A percentile compares a stretch with the other conserved stretches of the same genome.
phyloP scores from a whole-genome alignment of 2,113 vertebrate genomes.

The Cyanistes caeruleus region DNA sequence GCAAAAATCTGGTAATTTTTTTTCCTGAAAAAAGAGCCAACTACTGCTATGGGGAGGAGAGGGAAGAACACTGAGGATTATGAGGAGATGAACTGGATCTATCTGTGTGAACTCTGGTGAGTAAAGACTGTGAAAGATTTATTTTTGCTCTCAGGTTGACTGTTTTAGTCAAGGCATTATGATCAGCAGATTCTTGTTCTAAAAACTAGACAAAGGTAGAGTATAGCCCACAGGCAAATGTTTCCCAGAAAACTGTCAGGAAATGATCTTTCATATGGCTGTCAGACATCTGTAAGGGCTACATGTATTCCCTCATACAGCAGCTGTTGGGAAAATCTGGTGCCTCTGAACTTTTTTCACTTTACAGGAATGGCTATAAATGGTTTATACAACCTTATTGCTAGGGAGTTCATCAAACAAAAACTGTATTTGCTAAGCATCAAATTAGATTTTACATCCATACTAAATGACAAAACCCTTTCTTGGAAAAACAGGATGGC shows the following conservation, averaged over 20 bases:
- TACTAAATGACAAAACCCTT: not conserved
- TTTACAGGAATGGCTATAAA: not conserved
- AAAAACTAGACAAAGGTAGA: not conserved
- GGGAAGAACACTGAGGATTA: not conserved
- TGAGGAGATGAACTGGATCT: not conserved
- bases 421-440: not conserved
- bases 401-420: not conserved
- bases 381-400: not conserved
- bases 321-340: not conserved
- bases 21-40: not conserved
- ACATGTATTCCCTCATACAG: not conserved
- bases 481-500: not conserved
- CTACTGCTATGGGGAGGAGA: not conserved
- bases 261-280: not conserved
- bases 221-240: not conserved
- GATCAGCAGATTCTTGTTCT: not conserved
- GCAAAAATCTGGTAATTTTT: not conserved
- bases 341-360: not conserved
- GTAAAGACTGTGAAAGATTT: not conserved
- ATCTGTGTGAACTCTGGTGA: not conserved
- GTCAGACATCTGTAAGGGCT: not conserved
- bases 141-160: not conserved
- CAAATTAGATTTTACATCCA: not conserved
- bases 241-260: not conserved
- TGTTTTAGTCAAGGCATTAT: not conserved